Evolutionary conservation across 2,888 invertebrate genomes (phyloP), one percentile per base, ranked within the genome.

Genomic region (Platerodrilus igneus): DNA sequence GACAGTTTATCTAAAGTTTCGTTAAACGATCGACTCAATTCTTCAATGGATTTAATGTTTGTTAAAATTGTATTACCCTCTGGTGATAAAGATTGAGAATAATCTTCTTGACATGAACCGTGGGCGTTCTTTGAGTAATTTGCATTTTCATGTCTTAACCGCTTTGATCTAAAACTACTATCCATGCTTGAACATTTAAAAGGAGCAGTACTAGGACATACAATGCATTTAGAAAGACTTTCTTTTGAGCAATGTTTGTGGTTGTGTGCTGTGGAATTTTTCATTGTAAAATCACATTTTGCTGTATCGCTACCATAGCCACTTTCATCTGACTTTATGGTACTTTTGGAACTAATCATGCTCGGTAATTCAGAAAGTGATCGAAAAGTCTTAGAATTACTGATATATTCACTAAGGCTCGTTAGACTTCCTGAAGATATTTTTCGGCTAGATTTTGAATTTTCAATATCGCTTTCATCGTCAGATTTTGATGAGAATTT

Each of bases 281-380:
- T 20, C 2, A 20, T 10, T 20, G 4, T 5, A 8, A 17, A 11
- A 18, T 10, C 3, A 3, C 11, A 9, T 8, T 29, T 62, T 0
- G 75, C 76, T 9, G 75, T 75, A 56, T 78, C 78, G 26, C 75
- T 75, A 45, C 77, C 77, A 53, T 78, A 78, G 9, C 77, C 78
- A 53, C 76, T 76, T 57, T 77, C 78, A 50, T 77, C 76, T 6
- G 52, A 59, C 55, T 60, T 69, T 51, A 56, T 52, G 23, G 45
- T 42, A 9, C 48, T 47, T 27, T 47, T 45, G 7, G 56, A 51
- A 9, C 48, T 40, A 20, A 51, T 41, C 25, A 45, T 46, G 47
- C 51, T 59, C 52, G 41, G 60, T 38, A 59, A 60, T 56, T 60
- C 62, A 41, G 59, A 59, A 46, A 51, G 54, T 30, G 57, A 56